phyloP scores from a whole-genome alignment of 2,888 invertebrate species.

The Lucinisca nassula region DNA sequence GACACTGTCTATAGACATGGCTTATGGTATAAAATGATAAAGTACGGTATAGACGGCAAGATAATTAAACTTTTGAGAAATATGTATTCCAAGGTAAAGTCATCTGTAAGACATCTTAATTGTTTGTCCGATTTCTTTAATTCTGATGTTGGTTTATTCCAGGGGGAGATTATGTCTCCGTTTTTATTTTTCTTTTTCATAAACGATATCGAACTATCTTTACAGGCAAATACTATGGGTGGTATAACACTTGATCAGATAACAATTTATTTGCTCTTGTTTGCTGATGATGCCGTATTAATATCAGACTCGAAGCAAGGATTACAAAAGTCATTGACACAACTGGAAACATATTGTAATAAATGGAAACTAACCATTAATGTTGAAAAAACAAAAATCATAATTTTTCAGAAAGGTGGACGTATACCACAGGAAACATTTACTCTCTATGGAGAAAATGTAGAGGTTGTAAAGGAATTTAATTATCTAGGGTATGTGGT shows the following conservation, averaged over 20 bases:
- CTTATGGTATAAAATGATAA: slow-evolving; percentile 2
- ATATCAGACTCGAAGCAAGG: not conserved
- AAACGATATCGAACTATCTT: not conserved
- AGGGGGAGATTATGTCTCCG: not conserved
- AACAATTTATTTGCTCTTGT: no score
- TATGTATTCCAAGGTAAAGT: not conserved
- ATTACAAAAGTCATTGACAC: no score
- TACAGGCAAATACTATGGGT: no score
- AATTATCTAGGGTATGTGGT: not conserved
- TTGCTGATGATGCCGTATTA: not conserved
- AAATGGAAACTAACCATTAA: not conserved
- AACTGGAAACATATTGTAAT: no score
- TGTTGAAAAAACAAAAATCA: not conserved
- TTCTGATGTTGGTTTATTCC: not conserved
- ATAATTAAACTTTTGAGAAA: not conserved
- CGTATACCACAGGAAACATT: not conserved
- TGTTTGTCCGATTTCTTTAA: slow-evolving; percentile 7
- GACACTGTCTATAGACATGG: slow-evolving; percentile 1
- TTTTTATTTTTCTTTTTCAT: not conserved
- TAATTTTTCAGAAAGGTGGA: not conserved
- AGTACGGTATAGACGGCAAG: not conserved
- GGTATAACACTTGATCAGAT: no score
- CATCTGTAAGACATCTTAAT: not conserved
- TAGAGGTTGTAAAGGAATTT: not conserved
- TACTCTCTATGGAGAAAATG: not conserved